These are phyloP conservation scores for Drosophila bocki DNA, from an alignment of 1,140 invertebrate species.

Conservation along the genomic window DNA sequence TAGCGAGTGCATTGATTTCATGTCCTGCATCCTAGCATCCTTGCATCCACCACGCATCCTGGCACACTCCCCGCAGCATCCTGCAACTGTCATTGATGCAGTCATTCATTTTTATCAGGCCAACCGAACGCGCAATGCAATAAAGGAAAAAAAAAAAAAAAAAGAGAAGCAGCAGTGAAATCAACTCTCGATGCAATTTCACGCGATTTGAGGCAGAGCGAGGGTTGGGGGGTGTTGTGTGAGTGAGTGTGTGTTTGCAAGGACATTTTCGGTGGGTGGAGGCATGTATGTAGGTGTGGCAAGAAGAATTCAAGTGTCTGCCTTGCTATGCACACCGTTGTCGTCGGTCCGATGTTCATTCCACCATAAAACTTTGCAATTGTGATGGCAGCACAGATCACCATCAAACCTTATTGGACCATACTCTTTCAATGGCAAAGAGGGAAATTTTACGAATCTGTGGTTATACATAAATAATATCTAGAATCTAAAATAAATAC, in stretches of 20 bases:
- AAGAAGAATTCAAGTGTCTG: conserved; percentile 49
- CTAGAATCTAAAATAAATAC: too few species aligned
- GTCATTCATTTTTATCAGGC: conserved; percentile 76
- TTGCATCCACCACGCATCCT: conserved; percentile 10
- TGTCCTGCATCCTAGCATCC: conserved; percentile 27
- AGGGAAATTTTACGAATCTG: not conserved
- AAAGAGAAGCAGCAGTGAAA: conserved; percentile 43
- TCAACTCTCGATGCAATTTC: conserved; percentile 69
- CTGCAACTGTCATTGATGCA: conserved; percentile 63
- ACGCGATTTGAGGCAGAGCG: conserved; percentile 13
- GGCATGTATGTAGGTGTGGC: not conserved
- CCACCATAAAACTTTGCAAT: conserved; percentile 42
- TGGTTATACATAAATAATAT: too few species aligned
- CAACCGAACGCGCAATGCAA: conserved; percentile 65
- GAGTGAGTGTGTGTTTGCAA: not conserved
- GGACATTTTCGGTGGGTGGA: conserved; percentile 2
- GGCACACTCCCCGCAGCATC: conserved; percentile 25
- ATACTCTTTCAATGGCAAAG: conserved; percentile 7
- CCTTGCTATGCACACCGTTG: conserved; percentile 24
- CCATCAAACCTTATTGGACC: not conserved
- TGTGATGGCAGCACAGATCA: conserved; percentile 17
- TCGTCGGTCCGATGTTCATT: conserved; percentile 33
- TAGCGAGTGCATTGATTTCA: conserved; percentile 42
- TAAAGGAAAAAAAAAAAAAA: conserved; percentile 50
- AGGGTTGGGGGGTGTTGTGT: too few species aligned